Base-by-base conservation (phyloP, 2,113 vertebrate genomes). In the Eudyptes chrysolophus region DNA sequence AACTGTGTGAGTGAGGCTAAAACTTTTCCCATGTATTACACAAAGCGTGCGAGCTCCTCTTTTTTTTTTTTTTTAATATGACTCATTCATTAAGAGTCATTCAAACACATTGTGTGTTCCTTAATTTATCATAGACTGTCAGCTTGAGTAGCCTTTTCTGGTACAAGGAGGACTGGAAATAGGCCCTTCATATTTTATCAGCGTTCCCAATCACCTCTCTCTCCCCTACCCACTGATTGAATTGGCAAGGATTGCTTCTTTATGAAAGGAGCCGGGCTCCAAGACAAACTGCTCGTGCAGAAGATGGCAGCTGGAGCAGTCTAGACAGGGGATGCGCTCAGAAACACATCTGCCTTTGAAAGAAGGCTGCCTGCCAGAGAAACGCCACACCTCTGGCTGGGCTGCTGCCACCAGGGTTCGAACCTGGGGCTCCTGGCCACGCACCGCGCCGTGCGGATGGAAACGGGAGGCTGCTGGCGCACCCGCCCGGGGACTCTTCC, bases 41-140 rank as follows among this genome's bases (percentile, higher is more conserved):
- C 70, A 93, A 84, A 92, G 77, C 13, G 1, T 51, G 49, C 7
- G 11, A 66, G 74, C 61, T 58, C 30, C 13, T 13, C 20, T 32
- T 76, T 79, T n/a, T 12, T 27, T 34, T 86, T 79, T 26, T 65
- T 75, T 49, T 88, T 85, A 87, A 90, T 48, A 60, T 96, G 95
- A 97, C 95, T 97, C 94, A 96, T 89, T 96, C 84, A 87, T 96
- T 89, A 96, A 70, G 20, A 94, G 74, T 58, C 76, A 91, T n/a
- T 91, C 66, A 93, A 90, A 83, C 87, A 71, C 3, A 16, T 51
- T 89, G 81, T 85, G 81, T 85, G 92, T 93, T 95, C 87, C 78
- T 71, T 69, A 69, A 96, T 96, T 87, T 90, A 80, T 96, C 93
- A 74, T 3, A n/a, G n/a, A 1, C 71, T 97, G 93, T 90, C 95